phyloP scores from a whole-genome alignment of 2,888 invertebrate species.

The Mycalesis mineus region DNA sequence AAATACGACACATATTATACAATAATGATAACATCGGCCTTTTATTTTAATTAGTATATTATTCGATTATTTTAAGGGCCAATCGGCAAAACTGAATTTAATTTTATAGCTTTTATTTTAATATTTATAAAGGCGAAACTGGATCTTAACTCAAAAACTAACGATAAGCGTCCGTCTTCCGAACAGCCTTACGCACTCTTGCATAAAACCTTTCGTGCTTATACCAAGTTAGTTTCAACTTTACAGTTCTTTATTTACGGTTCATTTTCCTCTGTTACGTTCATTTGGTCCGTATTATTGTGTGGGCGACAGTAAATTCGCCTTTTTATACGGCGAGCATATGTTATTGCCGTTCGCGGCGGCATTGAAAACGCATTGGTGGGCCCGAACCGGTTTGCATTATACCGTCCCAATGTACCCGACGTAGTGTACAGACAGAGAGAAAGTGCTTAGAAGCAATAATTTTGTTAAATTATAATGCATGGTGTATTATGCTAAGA shows the following conservation, averaged over 20 bases:
- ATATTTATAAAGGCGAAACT: slow-evolving; percentile 32
- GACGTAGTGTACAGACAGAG: slow-evolving; percentile 45
- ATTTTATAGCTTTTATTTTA: slow-evolving; percentile 27
- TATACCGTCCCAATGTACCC: slow-evolving; percentile 51
- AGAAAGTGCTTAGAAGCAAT: neutral
- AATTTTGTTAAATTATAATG: no score
- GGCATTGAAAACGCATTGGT: slow-evolving; percentile 60
- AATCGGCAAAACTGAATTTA: slow-evolving; percentile 23
- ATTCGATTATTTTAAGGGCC: slow-evolving; percentile 20
- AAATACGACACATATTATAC: slow-evolving; percentile 14
- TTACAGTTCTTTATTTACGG: neutral
- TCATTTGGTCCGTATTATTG: slow-evolving; percentile 24
- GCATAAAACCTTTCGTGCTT: slow-evolving; percentile 16
- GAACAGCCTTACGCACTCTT: slow-evolving; percentile 24
- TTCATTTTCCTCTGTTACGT: neutral
- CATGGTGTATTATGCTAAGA: no score
- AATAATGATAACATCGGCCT: slow-evolving; percentile 16
- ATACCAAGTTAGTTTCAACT: slow-evolving; percentile 1
- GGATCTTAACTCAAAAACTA: slow-evolving; percentile 29
- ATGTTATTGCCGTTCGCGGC: slow-evolving; percentile 51
- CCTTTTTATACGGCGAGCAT: slow-evolving; percentile 52
- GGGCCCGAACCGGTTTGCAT: slow-evolving; percentile 62
- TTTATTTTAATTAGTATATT: slow-evolving; percentile 23
- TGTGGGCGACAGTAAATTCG: slow-evolving; percentile 37
- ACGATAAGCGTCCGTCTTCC: slow-evolving; percentile 28